phyloP scores from a whole-genome alignment of 2,797 vertebrate species.

The Enteromius anoplus region DNA sequence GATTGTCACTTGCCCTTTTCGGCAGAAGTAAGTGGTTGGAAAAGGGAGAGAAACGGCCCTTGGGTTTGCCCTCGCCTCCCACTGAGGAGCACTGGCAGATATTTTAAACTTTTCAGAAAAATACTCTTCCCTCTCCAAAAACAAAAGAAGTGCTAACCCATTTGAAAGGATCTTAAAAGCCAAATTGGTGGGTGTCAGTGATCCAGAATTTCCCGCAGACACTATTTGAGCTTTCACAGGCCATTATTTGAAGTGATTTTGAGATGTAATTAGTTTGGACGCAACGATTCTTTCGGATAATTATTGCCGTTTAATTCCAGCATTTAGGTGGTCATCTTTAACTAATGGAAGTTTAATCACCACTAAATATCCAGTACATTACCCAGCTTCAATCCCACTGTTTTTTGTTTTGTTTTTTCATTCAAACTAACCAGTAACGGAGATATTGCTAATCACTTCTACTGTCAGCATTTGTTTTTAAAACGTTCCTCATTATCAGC shows the following conservation, averaged over 20 bases:
- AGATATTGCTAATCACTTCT: background rate
- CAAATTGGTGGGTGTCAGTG: conserved; percentile 37
- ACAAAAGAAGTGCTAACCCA: conserved; percentile 48
- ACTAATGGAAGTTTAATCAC: conserved; percentile 43
- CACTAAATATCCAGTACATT: conserved; percentile 28
- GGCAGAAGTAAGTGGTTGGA: conserved; percentile 61
- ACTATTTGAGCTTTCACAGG: conserved; percentile 25
- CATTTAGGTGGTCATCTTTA: conserved; percentile 36
- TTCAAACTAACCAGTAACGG: background rate
- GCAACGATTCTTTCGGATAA: conserved; percentile 14
- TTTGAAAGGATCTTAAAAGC: conserved; percentile 41
- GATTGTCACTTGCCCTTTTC: conserved; percentile 82
- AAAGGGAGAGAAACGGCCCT: conserved; percentile 42
- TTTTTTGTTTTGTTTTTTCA: background rate
- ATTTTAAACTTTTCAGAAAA: conserved; percentile 55
- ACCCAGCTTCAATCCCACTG: background rate
- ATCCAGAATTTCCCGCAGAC: conserved; percentile 21
- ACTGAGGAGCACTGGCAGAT: conserved; percentile 27
- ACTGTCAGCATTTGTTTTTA: background rate
- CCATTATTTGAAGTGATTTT: conserved; percentile 50
- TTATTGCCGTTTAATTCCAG: conserved; percentile 22
- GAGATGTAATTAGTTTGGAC: conserved; percentile 38
- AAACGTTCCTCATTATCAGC: background rate
- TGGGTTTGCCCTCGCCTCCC: conserved; percentile 35
- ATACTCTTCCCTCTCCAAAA: conserved; percentile 42